phyloP scores from a whole-genome alignment of 2,113 vertebrate species.

The Eubucco bourcierii region DNA sequence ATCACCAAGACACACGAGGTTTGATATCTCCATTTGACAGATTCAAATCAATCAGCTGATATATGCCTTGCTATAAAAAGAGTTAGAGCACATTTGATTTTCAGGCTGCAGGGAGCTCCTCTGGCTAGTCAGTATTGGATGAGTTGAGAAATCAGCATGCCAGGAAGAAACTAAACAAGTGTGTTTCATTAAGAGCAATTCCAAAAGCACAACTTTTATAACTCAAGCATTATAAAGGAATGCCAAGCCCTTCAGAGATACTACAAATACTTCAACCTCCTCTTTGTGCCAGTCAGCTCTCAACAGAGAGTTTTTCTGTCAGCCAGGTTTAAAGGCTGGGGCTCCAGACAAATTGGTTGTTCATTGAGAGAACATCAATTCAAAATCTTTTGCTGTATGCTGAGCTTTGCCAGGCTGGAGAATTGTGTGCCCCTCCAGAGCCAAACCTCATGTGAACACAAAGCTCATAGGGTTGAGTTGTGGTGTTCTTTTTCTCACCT shows the following conservation, averaged over 20 bases:
- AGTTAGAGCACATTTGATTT: background rate
- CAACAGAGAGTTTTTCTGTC: background rate
- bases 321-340: background rate
- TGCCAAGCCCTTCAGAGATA: background rate
- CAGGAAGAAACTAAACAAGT: background rate
- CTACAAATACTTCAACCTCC: background rate
- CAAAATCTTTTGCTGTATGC: background rate
- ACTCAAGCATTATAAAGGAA: background rate
- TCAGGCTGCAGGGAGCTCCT: background rate
- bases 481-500: background rate
- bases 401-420: slow-evolving; percentile 4
- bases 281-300: background rate
- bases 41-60: background rate
- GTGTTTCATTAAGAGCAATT: background rate
- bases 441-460: background rate
- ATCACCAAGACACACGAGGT: background rate
- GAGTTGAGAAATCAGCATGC: background rate
- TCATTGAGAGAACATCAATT: background rate
- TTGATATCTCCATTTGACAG: background rate
- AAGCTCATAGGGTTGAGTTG: background rate
- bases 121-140: background rate
- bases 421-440: background rate
- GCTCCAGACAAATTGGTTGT: background rate
- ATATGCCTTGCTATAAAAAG: background rate
- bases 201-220: background rate